These are phyloP conservation scores for Idris sp. DNA, from an alignment of 1,140 invertebrate species.

Conservation along the genomic window DNA sequence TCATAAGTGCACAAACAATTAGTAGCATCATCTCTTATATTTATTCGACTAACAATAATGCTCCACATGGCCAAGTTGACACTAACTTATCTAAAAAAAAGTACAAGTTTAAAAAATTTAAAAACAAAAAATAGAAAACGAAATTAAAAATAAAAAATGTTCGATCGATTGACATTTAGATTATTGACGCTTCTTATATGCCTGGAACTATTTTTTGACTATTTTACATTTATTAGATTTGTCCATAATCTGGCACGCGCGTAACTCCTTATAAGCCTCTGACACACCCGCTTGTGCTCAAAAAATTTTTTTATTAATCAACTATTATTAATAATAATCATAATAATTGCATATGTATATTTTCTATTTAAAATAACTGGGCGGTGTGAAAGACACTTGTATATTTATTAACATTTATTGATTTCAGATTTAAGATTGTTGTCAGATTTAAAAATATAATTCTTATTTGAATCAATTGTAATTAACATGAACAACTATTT, in stretches of 20 bases:
- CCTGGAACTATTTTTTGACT: constrained; percentile 69
- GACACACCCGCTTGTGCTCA: constrained; percentile 75
- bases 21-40: constrained; percentile 70
- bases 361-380: constrained; percentile 27
- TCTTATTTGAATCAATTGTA: too few relatives aligned
- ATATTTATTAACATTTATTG: constrained; percentile 46
- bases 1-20: constrained; percentile 67
- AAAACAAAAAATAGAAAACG: constrained; percentile 6
- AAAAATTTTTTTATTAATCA: constrained; percentile 74
- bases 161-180: constrained; percentile 15
- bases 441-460: constrained; percentile 5
- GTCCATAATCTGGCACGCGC: constrained; percentile 70
- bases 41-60: constrained; percentile 77
- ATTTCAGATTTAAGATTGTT: constrained; percentile 18
- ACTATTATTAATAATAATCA: constrained; percentile 50
- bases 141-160: constrained; percentile 7
- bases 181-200: constrained; percentile 67
- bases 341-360: constrained; percentile 38
- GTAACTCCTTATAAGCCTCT: constrained; percentile 73
- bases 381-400: constrained; percentile 28
- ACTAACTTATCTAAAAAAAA: too few relatives aligned
- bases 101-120: too few relatives aligned
- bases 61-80: constrained; percentile 78
- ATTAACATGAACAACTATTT: too few relatives aligned
- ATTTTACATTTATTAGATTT: constrained; percentile 65